These are phyloP conservation scores for Himalopsyche phryganea DNA, from an alignment of 1,140 invertebrate species.

Conservation along the genomic window DNA sequence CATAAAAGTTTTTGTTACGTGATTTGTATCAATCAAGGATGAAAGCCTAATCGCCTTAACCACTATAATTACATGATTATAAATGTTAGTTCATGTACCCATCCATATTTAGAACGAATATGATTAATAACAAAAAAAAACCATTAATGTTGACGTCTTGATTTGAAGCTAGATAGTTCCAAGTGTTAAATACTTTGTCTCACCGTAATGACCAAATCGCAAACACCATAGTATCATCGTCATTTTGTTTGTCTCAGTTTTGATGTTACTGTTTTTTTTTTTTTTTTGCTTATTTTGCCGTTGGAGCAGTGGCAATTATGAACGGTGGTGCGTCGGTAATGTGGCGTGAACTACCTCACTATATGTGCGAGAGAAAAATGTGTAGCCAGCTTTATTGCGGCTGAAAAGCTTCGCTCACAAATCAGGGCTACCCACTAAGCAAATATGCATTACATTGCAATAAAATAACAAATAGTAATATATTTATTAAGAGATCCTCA, in stretches of 20 bases:
- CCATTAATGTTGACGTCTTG: too few relatives aligned
- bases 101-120: too few relatives aligned
- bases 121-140: too few relatives aligned
- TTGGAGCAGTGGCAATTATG: slow-evolving; percentile 19
- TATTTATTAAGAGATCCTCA: too few relatives aligned
- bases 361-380: slow-evolving; percentile 20
- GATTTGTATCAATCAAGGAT: too few relatives aligned
- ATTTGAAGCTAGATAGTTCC: too few relatives aligned
- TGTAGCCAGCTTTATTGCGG: not conserved
- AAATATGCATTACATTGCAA: too few relatives aligned
- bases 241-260: not conserved
- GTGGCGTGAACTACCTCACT: slow-evolving; percentile 32
- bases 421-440: not conserved
- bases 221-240: not conserved
- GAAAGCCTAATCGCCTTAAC: too few relatives aligned
- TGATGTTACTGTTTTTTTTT: slow-evolving; percentile 4
- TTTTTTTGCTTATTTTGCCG: not conserved
- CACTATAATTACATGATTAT: too few relatives aligned
- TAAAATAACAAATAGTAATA: too few relatives aligned
- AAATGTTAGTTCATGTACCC: too few relatives aligned
- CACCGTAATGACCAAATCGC: not conserved
- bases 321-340: slow-evolving; percentile 21
- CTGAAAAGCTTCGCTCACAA: not conserved
- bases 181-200: not conserved
- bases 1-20: too few relatives aligned